phyloP scores from a whole-genome alignment of 1,140 invertebrate genomes.

The Nebria ingens region DNA sequence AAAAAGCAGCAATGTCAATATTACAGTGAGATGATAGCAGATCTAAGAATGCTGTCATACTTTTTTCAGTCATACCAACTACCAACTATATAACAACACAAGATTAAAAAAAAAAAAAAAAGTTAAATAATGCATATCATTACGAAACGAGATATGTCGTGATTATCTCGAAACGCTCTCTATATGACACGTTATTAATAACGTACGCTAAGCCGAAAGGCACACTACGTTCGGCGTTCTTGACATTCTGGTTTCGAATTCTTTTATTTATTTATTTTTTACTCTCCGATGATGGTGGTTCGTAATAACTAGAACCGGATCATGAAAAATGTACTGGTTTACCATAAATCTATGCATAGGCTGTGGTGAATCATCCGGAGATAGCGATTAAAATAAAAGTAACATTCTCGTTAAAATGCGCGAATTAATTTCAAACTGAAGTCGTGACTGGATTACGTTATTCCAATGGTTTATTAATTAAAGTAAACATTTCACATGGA shows the following conservation, averaged over 20 bases:
- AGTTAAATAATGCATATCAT: too few relatives aligned
- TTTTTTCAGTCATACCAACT: too few relatives aligned
- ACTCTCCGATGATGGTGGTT: background rate
- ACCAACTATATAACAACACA: too few relatives aligned
- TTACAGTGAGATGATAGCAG: too few relatives aligned
- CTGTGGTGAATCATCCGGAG: too few relatives aligned
- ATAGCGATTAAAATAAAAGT: background rate
- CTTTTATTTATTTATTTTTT: too few relatives aligned
- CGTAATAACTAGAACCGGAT: background rate
- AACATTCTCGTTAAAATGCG: background rate
- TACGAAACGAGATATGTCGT: background rate
- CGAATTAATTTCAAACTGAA: background rate
- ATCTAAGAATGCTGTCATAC: too few relatives aligned
- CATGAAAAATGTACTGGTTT: too few relatives aligned
- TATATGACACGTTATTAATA: background rate
- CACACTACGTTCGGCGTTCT: background rate
- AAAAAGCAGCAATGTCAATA: too few relatives aligned
- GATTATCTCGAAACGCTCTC: background rate
- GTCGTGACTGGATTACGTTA: background rate
- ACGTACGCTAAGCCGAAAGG: background rate
- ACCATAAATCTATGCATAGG: too few relatives aligned
- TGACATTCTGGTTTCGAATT: background rate
- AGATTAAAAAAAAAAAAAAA: too few relatives aligned
- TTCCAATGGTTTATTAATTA: background rate
- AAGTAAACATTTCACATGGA: background rate